Evolutionary conservation across 2,797 vertebrate genomes (phyloP).

Genomic region (Alouatta caraya): DNA sequence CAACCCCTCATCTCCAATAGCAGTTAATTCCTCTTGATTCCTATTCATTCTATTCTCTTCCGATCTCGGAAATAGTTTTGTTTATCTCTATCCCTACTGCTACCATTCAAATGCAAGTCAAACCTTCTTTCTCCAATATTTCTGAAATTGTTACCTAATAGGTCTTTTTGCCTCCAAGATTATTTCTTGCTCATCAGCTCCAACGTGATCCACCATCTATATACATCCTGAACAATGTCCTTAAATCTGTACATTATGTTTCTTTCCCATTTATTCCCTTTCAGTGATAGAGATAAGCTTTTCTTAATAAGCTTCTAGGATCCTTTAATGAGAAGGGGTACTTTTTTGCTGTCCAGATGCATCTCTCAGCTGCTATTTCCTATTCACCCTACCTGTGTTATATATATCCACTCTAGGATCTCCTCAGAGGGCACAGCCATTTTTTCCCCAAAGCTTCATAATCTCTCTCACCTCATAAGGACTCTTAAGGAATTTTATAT

Average conservation of each 20-base stretch:
- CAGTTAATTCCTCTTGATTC: not conserved
- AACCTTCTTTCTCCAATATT: not conserved
- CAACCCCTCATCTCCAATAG: not conserved
- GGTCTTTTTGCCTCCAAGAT: not conserved
- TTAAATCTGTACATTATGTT: not conserved
- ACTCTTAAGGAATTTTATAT: not conserved
- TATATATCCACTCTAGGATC: accelerated
- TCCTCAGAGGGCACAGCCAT: not conserved
- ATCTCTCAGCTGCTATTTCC: not conserved
- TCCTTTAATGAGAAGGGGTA: not conserved
- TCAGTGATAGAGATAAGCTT: not conserved
- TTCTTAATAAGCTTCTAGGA: not conserved
- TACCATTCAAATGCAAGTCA: not conserved
- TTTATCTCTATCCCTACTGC: not conserved
- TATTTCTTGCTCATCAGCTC: not conserved
- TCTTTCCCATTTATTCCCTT: not conserved
- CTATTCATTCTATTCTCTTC: not conserved
- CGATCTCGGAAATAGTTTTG: not conserved
- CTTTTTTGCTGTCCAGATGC: not conserved
- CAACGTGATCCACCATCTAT: not conserved
- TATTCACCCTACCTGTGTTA: not conserved
- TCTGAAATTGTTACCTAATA: not conserved
- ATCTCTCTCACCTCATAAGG: not conserved
- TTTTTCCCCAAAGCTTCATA: not conserved
- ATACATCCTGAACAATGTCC: not conserved